These are phyloP conservation scores for Tribolium castaneum DNA, from an alignment of 1,140 invertebrate genomes.

Conservation along the genomic window DNA sequence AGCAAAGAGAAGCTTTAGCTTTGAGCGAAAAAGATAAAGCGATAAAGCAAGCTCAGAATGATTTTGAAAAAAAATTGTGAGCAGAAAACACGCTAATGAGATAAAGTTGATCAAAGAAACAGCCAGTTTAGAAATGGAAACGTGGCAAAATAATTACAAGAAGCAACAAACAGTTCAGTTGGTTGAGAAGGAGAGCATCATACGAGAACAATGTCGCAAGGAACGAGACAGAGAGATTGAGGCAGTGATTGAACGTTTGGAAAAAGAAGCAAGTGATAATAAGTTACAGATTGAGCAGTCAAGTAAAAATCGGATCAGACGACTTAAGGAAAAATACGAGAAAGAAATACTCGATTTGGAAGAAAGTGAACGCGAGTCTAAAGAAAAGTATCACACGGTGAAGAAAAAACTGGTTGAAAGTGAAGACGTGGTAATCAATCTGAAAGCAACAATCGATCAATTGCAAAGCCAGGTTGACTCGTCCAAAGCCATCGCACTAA, in stretches of 20 bases:
- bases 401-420: conserved; percentile 69
- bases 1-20: conserved; percentile 63
- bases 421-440: conserved; percentile 69
- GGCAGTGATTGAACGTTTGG: conserved; percentile 71
- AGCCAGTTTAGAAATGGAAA: conserved; percentile 68
- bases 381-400: conserved; percentile 69
- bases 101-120: conserved; percentile 68
- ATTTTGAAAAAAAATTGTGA: conserved; percentile 64
- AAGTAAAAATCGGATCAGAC: conserved; percentile 71
- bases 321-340: conserved; percentile 80
- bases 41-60: conserved; percentile 64
- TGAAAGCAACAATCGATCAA: conserved; percentile 65
- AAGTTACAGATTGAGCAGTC: conserved; percentile 67
- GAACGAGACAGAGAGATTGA: conserved; percentile 77
- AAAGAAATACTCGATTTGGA: conserved; percentile 74
- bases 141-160: conserved; percentile 69
- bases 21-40: conserved; percentile 63
- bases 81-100: conserved; percentile 65
- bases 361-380: conserved; percentile 68
- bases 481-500: conserved; percentile 59
- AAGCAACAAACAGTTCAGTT: conserved; percentile 68
- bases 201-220: conserved; percentile 70
- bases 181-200: conserved; percentile 68
- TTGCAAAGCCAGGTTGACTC: conserved; percentile 39
- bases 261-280: conserved; percentile 68